These are phyloP conservation scores for Carduelis carduelis DNA, from an alignment of 2,797 vertebrate genomes.

Conservation along the genomic window DNA sequence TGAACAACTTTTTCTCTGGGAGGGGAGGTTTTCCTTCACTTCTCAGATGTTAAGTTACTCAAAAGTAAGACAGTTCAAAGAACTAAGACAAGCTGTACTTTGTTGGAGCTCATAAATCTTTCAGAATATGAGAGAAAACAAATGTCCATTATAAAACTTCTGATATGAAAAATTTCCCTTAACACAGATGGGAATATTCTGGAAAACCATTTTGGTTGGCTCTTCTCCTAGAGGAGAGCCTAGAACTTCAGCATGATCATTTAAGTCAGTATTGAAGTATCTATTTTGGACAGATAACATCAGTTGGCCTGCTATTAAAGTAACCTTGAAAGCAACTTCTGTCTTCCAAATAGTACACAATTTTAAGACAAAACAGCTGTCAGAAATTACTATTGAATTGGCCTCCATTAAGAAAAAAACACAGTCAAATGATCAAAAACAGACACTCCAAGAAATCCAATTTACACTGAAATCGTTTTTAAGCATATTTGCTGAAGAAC, in stretches of 20 bases:
- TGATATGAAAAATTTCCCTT: not conserved
- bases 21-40: not conserved
- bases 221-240: not conserved
- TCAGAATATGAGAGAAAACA: conserved; percentile 1
- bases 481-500: not conserved
- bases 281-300: not conserved
- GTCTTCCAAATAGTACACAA: not conserved
- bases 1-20: not conserved
- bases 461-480: not conserved
- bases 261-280: not conserved
- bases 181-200: not conserved
- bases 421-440: conserved; percentile 6
- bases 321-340: not conserved
- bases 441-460: not conserved
- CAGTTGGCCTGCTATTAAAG: not conserved
- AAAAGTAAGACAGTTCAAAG: not conserved
- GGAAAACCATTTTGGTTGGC: not conserved
- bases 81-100: not conserved
- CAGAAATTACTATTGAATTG: not conserved
- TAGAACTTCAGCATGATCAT: not conserved
- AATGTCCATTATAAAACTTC: not conserved
- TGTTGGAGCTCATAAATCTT: not conserved
- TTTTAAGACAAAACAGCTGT: not conserved
- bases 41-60: not conserved
- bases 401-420: not conserved